A percentile compares a stretch with the other conserved stretches of the same genome.
Conservation (phyloP, 2,888 invertebrate genomes). For the Lomographa bimaculata region DNA sequence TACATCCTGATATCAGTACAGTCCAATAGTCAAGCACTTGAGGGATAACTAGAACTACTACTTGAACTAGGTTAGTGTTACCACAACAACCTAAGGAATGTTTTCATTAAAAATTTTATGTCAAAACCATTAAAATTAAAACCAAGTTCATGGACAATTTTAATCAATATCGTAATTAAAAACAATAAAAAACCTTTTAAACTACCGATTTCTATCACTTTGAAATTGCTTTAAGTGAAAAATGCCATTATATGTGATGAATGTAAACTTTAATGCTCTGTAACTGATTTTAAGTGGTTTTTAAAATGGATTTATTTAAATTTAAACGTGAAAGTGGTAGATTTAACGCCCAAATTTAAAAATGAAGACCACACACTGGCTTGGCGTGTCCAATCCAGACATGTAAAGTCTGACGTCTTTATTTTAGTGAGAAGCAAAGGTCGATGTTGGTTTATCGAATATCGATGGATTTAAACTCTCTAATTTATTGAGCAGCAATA, state of each 20-base stretch:
- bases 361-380: conserved; percentile 39
- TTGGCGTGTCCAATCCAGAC: conserved; percentile 30
- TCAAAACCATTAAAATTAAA: too few relatives aligned
- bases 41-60: too few relatives aligned
- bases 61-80: too few relatives aligned
- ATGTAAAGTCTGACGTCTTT: conserved; percentile 29
- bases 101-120: too few relatives aligned
- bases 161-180: conserved; percentile 5
- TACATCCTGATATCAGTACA: too few relatives aligned
- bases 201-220: conserved; percentile 26
- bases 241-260: conserved; percentile 18
- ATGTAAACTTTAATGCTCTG: conserved; percentile 27
- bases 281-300: conserved; percentile 24
- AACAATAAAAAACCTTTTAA: conserved; percentile 20
- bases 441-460: too few relatives aligned
- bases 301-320: conserved; percentile 30
- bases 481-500: too few relatives aligned
- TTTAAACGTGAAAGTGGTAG: conserved; percentile 33
- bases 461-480: too few relatives aligned
- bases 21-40: too few relatives aligned
- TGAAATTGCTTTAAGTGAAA: conserved; percentile 27
- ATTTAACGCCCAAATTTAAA: conserved; percentile 25
- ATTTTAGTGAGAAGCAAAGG: conserved; percentile 22
- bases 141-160: too few relatives aligned
- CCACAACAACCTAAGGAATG: too few relatives aligned